Conservation (phyloP, 2,888 invertebrate genomes). For the Camponotus fellah region DNA sequence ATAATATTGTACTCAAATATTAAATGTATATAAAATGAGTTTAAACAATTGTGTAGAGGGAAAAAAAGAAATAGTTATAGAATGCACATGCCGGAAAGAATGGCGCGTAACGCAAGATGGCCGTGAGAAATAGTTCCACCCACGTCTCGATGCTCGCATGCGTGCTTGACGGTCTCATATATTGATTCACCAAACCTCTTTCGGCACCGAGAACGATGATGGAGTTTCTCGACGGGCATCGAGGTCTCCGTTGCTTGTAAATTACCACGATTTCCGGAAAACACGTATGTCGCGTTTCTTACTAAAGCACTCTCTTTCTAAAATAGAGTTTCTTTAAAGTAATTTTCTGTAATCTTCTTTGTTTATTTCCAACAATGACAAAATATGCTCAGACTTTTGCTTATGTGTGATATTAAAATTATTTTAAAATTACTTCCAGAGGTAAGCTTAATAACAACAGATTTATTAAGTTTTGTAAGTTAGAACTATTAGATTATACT, state of each 20-base stretch:
- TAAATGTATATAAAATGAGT: background rate
- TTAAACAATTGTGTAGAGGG: background rate
- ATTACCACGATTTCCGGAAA: conserved; percentile 57
- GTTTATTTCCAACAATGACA: background rate
- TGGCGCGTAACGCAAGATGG: conserved; percentile 69
- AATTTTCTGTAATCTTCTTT: background rate
- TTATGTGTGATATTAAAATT: background rate
- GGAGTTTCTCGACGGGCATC: conserved; percentile 65
- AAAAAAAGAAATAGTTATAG: background rate
- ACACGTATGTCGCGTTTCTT: conserved; percentile 17
- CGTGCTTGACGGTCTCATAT: conserved; percentile 63
- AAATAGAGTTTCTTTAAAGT: background rate
- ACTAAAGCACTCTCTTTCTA: background rate
- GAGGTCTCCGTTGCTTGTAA: conserved; percentile 65
- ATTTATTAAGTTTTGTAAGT: conserved; percentile 15
- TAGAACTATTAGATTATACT: background rate
- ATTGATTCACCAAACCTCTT: conserved; percentile 70
- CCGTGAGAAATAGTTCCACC: conserved; percentile 72
- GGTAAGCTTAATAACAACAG: background rate
- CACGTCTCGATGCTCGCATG: conserved; percentile 75
- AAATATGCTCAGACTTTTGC: background rate
- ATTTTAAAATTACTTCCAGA: background rate
- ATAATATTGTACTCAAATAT: background rate
- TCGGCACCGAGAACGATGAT: conserved; percentile 25
- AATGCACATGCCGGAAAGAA: conserved; percentile 46